Evolutionary conservation across 2,797 vertebrate genomes (phyloP).

Genomic region (Channallabes apus): DNA sequence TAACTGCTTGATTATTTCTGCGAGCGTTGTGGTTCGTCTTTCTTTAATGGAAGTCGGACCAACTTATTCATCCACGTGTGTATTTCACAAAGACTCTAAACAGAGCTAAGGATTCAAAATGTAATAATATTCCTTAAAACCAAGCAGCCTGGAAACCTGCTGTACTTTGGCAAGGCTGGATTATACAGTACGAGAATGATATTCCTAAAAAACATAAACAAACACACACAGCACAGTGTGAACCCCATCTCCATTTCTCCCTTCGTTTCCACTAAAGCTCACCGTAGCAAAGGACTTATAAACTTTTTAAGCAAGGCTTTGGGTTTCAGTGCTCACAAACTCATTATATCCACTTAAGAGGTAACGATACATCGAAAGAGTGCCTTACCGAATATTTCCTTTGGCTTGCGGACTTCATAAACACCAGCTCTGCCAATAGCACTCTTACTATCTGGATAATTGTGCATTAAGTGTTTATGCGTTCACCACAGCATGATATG

Average conservation of each 20-base stretch:
- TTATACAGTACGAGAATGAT: background rate
- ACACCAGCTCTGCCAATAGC: slow-evolving; percentile 16
- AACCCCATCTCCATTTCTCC: slow-evolving; percentile 10
- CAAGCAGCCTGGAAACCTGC: background rate
- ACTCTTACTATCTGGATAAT: background rate
- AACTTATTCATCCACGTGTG: too few relatives aligned
- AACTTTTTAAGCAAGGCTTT: slow-evolving; percentile 12
- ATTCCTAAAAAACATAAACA: background rate
- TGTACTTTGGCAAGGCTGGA: background rate
- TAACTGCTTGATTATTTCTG: too few relatives aligned
- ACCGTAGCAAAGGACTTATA: slow-evolving; percentile 7
- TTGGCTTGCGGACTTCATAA: slow-evolving; percentile 16
- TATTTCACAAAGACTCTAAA: background rate
- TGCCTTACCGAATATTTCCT: slow-evolving; percentile 20
- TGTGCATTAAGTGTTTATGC: slow-evolving; percentile 17
- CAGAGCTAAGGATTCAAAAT: background rate
- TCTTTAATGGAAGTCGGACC: too few relatives aligned
- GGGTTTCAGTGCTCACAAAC: slow-evolving; percentile 24
- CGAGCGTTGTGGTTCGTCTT: too few relatives aligned
- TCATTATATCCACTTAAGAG: slow-evolving; percentile 26
- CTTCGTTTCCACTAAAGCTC: slow-evolving; percentile 1
- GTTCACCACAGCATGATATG: slow-evolving; percentile 16
- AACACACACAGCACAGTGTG: background rate
- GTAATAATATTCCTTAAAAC: background rate
- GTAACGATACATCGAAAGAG: slow-evolving; percentile 17